Conservation (phyloP, 2,113 vertebrate species). For the Aegotheles bennettii region DNA sequence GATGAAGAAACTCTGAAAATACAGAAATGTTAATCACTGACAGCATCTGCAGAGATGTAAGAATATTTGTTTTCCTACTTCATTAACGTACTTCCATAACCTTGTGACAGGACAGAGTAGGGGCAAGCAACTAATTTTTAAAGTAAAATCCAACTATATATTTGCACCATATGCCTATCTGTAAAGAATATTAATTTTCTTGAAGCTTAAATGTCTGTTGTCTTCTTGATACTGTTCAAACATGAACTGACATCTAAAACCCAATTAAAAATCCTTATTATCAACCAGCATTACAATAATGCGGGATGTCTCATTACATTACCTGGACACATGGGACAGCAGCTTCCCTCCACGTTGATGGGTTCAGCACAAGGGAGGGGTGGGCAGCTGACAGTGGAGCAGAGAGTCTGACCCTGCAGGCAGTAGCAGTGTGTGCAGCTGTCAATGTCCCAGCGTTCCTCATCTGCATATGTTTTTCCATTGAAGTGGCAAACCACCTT, state of each 20-base stretch:
- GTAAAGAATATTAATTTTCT: background rate
- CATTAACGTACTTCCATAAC: background rate
- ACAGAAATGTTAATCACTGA: background rate
- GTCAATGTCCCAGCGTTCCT: slow-evolving; percentile 90
- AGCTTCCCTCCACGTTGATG: slow-evolving; percentile 84
- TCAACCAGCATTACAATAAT: background rate
- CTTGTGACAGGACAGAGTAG: background rate
- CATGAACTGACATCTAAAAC: background rate
- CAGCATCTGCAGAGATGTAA: background rate
- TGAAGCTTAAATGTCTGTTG: background rate
- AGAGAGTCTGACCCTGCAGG: slow-evolving; percentile 90
- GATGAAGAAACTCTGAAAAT: background rate
- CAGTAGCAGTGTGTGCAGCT: slow-evolving; percentile 93
- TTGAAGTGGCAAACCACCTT: slow-evolving; percentile 86
- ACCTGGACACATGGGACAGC: slow-evolving; percentile 90
- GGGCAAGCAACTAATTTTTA: background rate
- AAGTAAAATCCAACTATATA: background rate
- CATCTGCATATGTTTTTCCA: slow-evolving; percentile 83
- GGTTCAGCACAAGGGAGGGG: slow-evolving; percentile 81
- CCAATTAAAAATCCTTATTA: background rate
- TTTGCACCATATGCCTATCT: background rate
- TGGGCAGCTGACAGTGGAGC: slow-evolving; percentile 89
- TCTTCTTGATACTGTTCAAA: background rate
- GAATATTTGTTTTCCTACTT: background rate
- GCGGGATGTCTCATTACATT: background rate